Conservation (phyloP, 2,797 vertebrate genomes). For the Silurus aristotelis region DNA sequence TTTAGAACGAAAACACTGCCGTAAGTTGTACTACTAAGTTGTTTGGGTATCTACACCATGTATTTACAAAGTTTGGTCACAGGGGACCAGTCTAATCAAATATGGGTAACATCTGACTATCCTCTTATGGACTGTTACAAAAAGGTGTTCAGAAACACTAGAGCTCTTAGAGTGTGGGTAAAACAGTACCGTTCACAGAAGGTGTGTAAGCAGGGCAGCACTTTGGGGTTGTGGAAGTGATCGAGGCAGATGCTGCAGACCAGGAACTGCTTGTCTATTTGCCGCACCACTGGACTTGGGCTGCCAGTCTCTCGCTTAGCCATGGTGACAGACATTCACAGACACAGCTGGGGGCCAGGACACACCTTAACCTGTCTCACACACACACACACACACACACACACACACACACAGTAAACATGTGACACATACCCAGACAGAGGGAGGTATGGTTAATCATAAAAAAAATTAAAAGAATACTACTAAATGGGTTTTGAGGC, state of each 20-base stretch:
- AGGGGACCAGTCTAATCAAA: background rate
- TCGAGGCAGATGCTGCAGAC: slow-evolving; percentile 97
- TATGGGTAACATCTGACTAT: background rate
- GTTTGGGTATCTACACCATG: background rate
- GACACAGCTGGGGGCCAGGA: slow-evolving; percentile 48
- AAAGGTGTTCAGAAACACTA: too few species aligned
- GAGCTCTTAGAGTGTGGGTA: too few species aligned
- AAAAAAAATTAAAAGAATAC: background rate
- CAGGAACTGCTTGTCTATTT: slow-evolving; percentile 96
- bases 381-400: slow-evolving; percentile 8
- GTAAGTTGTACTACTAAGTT: too few species aligned
- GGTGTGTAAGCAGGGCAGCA: slow-evolving; percentile 92
- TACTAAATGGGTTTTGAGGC: background rate
- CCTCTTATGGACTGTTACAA: background rate
- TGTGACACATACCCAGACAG: background rate
- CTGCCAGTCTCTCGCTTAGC: slow-evolving; percentile 83
- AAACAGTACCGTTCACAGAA: slow-evolving; percentile 89
- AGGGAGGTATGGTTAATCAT: slow-evolving; percentile 3
- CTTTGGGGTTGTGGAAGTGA: slow-evolving; percentile 89
- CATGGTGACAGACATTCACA: slow-evolving; percentile 79
- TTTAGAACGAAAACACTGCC: background rate
- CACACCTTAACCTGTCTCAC: slow-evolving; percentile 45
- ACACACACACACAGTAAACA: background rate
- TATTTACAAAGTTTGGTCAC: background rate
- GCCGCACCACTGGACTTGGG: slow-evolving; percentile 90